Base-by-base conservation (phyloP, 1,140 invertebrate genomes). In the Drosophila ohnishii region DNA sequence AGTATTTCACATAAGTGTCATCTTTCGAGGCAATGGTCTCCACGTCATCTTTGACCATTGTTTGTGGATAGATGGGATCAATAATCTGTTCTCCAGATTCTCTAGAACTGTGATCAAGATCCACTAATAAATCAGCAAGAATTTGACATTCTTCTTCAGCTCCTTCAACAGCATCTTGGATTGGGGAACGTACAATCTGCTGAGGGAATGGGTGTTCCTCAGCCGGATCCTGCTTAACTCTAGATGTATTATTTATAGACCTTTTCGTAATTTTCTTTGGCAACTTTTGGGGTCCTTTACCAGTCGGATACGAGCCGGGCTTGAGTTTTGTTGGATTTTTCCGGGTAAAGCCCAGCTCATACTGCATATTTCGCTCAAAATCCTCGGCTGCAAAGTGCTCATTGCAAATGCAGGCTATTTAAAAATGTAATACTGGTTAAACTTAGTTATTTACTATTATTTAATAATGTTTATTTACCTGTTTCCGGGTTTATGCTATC, bases 361-460 rank as follows among this genome's bases (percentile, higher is more conserved):
- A 81, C 64, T 81, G 74, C 64, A 81, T 59, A 78, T 81, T 81
- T 0, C 74, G 44, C 16, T 82, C 74, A 51, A 82, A 81, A 25
- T 78, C 80, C 0, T 67, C 40, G 2, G 75, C 14, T 1, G 59
- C 55, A 34, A 82, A 82, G 35, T 81, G 80, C 14, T 74, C 57
- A 39, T 82, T 74, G 50, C 79, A 82, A n/a, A 80, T 80, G 11
- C 78, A 82, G 10, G 80, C 78, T 78, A 34, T 47, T 44, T 34
- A n/a, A 25, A 34, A n/a, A 11, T 8, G 8, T 13, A 13, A 32
- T 60, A 19, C 16, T 40, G 28, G 9, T 13, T 47, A 30, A n/a
- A n/a, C 14, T 19, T 28, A 11, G 5, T 9, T 25, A 37, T 13
- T 42, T 25, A 13, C 7, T 28, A 14, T 13, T 4, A 10, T n/a